Base-by-base conservation (phyloP, 2,888 invertebrate species). In the Pollenia labialis region DNA sequence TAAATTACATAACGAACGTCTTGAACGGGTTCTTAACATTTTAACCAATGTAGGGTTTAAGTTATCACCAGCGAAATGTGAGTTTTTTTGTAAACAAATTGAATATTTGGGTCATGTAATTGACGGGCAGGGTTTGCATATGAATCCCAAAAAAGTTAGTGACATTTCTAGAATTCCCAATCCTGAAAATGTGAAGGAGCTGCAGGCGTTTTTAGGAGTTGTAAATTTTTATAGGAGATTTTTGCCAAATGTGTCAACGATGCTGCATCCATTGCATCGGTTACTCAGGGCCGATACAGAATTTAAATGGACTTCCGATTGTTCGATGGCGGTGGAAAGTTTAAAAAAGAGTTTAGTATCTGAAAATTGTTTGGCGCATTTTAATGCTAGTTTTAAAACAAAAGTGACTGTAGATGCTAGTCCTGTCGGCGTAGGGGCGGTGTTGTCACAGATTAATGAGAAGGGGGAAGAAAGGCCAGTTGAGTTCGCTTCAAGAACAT, bases 401-500 rank as follows among this genome's bases (percentile, higher is more conserved):
- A 64, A 89, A 58, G 60, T 91, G 16, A 89, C 90, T 0, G 89
- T 89, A 4, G 90, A 90, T 87, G 90, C 90, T n/a, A 88, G 88
- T 44, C 85, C 88, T 8, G 88, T 87, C 9, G 90, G 87, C 0
- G 88, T 90, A 32, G 90, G 90, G 0, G 89, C 93, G 4, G 91
- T 92, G 10, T 81, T 92, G 18, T 90, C 89, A 2, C 92, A 93
- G 69, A 88, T 89, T 10, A 90, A 88, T 58, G 80, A 77, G 14
- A 90, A 92, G 87, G 91, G 91, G n/a, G 80, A 86, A 48, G 92
- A 92, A 83, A 83, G 90, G 50, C 93, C 92, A 11, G 91, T 92
- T 42, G 89, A 89, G 8, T 93, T 90, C 89, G 91, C 92, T 0
- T 92, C 90, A 12, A 82, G 85, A 89, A 91, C 87, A 62, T 90